Evolutionary conservation across 2,113 vertebrate species (phyloP).

Genomic region (Brachypteracias leptosomus): DNA sequence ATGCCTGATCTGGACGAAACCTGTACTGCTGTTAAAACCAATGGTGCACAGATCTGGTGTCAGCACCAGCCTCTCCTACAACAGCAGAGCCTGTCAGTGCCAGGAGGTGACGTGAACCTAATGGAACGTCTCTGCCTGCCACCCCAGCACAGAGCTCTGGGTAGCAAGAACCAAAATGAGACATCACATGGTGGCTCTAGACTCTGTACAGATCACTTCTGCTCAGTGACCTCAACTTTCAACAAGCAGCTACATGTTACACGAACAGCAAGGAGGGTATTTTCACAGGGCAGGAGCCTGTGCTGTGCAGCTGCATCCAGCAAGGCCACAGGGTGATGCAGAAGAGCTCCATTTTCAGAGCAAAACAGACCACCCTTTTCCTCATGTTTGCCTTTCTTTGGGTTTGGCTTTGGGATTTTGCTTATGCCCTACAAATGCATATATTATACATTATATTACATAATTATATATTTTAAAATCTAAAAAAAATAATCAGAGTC

Average conservation of each 20-base stretch:
- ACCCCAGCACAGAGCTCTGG: neutral
- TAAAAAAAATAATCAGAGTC: neutral
- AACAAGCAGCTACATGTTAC: neutral
- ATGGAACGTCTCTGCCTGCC: neutral
- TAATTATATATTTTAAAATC: neutral
- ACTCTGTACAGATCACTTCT: neutral
- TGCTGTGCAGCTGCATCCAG: neutral
- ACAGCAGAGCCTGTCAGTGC: accelerated
- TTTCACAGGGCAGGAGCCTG: accelerated
- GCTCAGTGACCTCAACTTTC: neutral
- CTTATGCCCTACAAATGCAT: neutral
- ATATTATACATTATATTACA: neutral
- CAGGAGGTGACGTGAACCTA: neutral
- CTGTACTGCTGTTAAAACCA: neutral
- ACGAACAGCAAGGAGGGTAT: neutral
- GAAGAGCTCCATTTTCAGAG: neutral
- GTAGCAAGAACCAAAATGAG: neutral
- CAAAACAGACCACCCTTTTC: neutral
- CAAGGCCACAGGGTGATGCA: neutral
- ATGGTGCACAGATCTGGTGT: neutral
- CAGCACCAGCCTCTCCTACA: accelerated
- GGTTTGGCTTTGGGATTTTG: neutral
- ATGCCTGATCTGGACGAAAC: neutral
- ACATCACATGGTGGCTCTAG: neutral
- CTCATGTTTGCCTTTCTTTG: neutral